These are phyloP conservation scores for Petrocephalus sullivani DNA, from an alignment of 2,797 vertebrate species.

Conservation along the genomic window DNA sequence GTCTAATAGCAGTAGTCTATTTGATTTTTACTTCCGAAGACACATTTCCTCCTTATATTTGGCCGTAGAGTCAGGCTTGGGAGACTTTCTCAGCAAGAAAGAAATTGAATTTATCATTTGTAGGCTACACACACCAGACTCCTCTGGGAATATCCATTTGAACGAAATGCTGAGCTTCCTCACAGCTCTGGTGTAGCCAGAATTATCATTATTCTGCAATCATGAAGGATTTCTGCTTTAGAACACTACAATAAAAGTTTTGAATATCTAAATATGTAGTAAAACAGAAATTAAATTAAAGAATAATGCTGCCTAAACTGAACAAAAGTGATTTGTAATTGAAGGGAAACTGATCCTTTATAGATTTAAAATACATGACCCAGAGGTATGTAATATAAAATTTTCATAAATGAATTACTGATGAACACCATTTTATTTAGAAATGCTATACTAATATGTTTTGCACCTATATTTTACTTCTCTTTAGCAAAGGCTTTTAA, in stretches of 20 bases:
- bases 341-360: not conserved
- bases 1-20: conserved; percentile 8
- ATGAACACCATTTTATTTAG: not conserved
- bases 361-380: not conserved
- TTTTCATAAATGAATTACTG: not conserved
- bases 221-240: not conserved
- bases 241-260: not conserved
- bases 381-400: not conserved
- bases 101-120: conserved; percentile 36
- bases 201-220: conserved; percentile 13
- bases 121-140: conserved; percentile 26
- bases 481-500: not conserved
- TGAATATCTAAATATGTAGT: not conserved
- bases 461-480: not conserved
- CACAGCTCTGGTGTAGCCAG: conserved; percentile 11
- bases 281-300: conserved; percentile 5
- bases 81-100: conserved; percentile 27
- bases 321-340: not conserved
- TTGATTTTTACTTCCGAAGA: conserved; percentile 32
- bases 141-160: conserved; percentile 31
- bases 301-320: not conserved
- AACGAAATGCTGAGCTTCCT: conserved; percentile 28
- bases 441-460: not conserved
- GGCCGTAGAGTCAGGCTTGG: conserved; percentile 25
- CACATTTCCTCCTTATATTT: conserved; percentile 30